Evolutionary conservation across 2,113 vertebrate genomes (phyloP).

Genomic region (Lontra canadensis): DNA sequence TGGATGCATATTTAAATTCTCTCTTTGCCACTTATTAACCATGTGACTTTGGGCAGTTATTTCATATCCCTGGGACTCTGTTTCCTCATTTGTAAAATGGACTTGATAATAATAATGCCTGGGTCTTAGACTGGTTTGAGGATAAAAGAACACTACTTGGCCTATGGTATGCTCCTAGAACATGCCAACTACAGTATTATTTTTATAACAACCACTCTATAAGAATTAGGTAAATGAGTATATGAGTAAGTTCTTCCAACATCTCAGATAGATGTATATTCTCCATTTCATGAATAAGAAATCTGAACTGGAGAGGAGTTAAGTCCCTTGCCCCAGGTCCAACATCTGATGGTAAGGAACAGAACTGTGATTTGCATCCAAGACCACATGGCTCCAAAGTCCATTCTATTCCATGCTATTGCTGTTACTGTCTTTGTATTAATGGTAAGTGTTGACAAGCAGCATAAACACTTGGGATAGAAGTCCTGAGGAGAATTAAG

Average conservation of each 20-base stretch:
- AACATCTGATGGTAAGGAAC: neutral
- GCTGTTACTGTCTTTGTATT: neutral
- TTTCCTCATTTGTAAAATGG: neutral
- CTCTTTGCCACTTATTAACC: neutral
- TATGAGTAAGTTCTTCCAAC: neutral
- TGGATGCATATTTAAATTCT: neutral
- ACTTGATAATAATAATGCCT: neutral
- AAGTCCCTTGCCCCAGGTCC: neutral
- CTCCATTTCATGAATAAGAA: neutral
- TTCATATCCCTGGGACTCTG: neutral
- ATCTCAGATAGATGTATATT: neutral
- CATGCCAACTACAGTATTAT: neutral
- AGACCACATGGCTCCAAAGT: neutral
- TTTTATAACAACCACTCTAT: neutral
- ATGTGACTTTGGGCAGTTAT: neutral
- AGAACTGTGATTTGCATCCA: neutral
- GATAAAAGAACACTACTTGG: neutral
- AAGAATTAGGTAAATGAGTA: neutral
- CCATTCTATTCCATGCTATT: neutral
- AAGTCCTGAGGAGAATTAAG: neutral
- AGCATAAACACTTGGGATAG: neutral
- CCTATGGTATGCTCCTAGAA: neutral
- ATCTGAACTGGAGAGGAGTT: neutral
- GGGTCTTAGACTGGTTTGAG: neutral
- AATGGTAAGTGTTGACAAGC: neutral